Evolutionary conservation across 2,888 invertebrate genomes (phyloP).

Genomic region (Meteorus colon): DNA sequence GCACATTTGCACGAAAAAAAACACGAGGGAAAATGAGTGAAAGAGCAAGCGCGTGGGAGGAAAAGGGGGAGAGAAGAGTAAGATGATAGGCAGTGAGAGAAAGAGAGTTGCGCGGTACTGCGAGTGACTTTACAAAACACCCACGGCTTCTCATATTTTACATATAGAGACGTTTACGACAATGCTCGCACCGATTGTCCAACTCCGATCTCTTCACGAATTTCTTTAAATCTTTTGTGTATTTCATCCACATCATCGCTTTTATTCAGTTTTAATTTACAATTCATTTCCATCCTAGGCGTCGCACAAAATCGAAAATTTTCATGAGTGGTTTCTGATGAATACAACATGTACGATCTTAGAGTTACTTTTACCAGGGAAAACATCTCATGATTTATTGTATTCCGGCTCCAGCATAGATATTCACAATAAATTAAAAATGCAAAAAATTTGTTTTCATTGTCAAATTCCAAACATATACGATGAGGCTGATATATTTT

Average conservation of each 20-base stretch:
- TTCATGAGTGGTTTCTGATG: background rate
- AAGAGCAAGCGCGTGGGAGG: background rate
- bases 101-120: background rate
- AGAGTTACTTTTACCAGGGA: too few relatives aligned
- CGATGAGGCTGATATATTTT: too few relatives aligned
- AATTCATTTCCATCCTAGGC: slow-evolving; percentile 9
- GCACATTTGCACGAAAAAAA: slow-evolving; percentile 42
- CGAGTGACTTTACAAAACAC: slow-evolving; percentile 54
- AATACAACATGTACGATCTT: too few relatives aligned
- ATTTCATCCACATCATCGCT: slow-evolving; percentile 11
- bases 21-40: slow-evolving; percentile 7
- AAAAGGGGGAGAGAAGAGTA: too few relatives aligned
- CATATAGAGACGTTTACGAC: slow-evolving; percentile 73
- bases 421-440: too few relatives aligned
- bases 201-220: slow-evolving; percentile 37
- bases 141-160: slow-evolving; percentile 71
- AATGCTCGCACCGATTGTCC: slow-evolving; percentile 63
- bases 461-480: too few relatives aligned
- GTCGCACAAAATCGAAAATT: background rate
- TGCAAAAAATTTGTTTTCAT: too few relatives aligned
- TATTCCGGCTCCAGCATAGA: too few relatives aligned
- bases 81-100: too few relatives aligned
- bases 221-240: slow-evolving; percentile 24
- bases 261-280: background rate
- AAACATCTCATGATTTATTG: too few relatives aligned